Evolutionary conservation across 1,140 invertebrate species (phyloP).

Genomic region (Limonius californicus): DNA sequence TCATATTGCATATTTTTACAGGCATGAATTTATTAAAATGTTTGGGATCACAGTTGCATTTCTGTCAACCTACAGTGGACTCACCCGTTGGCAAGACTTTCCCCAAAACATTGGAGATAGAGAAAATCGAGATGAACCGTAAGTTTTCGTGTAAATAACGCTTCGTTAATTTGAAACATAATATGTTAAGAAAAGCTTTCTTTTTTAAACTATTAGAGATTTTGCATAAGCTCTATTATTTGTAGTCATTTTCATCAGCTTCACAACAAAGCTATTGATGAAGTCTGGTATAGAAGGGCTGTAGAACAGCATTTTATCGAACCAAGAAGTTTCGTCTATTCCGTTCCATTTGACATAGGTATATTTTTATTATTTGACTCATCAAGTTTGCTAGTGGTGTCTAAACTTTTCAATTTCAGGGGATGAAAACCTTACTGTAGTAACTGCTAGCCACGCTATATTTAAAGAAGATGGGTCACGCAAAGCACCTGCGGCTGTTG

Average conservation of each 20-base stretch:
- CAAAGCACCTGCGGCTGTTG: slow-evolving; percentile 81
- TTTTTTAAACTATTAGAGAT: neutral
- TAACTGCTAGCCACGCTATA: slow-evolving; percentile 85
- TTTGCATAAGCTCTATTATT: neutral
- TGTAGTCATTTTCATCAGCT: slow-evolving; percentile 71
- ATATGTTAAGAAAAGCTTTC: neutral
- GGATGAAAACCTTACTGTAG: slow-evolving; percentile 62
- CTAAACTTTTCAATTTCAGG: no score
- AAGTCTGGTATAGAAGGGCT: slow-evolving; percentile 89
- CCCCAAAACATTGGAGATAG: slow-evolving; percentile 47
- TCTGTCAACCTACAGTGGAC: slow-evolving; percentile 82
- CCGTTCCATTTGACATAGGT: slow-evolving; percentile 72
- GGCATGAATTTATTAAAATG: slow-evolving; percentile 70
- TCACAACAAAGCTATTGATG: slow-evolving; percentile 79
- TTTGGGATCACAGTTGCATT: slow-evolving; percentile 83
- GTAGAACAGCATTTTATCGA: slow-evolving; percentile 84
- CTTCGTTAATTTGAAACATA: neutral
- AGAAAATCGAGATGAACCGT: slow-evolving; percentile 34
- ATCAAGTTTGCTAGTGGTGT: no score
- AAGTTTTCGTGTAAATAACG: slow-evolving; percentile 26
- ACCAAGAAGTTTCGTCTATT: slow-evolving; percentile 81
- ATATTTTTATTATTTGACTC: no score
- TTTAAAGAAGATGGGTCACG: slow-evolving; percentile 64
- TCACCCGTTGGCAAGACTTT: slow-evolving; percentile 83
- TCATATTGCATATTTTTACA: slow-evolving; percentile 27